phyloP scores from a whole-genome alignment of 2,888 invertebrate genomes.

The Diarsia brunnea region DNA sequence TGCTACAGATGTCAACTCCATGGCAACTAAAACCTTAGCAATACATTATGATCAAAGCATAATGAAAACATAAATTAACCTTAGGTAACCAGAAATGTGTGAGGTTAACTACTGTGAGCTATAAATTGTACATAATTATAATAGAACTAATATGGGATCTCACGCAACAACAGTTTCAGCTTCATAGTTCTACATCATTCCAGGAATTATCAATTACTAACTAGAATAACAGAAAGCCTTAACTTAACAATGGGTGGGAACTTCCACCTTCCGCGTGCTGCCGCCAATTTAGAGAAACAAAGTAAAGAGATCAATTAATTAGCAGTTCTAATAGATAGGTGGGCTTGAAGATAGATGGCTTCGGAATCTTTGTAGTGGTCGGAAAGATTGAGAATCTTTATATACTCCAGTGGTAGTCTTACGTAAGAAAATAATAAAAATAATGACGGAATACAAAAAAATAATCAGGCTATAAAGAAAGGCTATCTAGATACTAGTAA shows the following conservation, averaged over 20 bases:
- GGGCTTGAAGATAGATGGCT: slow-evolving; percentile 47
- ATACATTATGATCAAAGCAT: slow-evolving; percentile 12
- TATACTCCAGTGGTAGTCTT: neutral
- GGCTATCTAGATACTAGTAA: slow-evolving; percentile 1
- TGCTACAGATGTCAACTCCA: neutral
- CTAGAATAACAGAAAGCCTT: slow-evolving; percentile 37
- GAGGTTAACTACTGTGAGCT: slow-evolving; percentile 12
- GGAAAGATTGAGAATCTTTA: slow-evolving; percentile 3
- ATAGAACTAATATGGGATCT: slow-evolving; percentile 15
- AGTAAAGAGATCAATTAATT: slow-evolving; percentile 64
- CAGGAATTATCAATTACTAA: slow-evolving; percentile 48
- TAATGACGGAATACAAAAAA: neutral
- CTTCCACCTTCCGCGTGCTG: slow-evolving; percentile 37
- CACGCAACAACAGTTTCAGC: slow-evolving; percentile 13
- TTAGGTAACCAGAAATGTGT: slow-evolving; percentile 1
- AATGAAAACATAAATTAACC: slow-evolving; percentile 21
- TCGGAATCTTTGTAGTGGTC: neutral
- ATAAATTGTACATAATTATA: slow-evolving; percentile 20
- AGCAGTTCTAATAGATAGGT: slow-evolving; percentile 49
- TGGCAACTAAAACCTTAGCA: slow-evolving; percentile 5
- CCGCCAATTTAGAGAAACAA: slow-evolving; percentile 55
- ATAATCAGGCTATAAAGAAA: neutral
- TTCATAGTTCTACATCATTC: slow-evolving; percentile 31
- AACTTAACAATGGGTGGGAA: slow-evolving; percentile 50
- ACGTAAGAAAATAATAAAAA: neutral